These are phyloP conservation scores for Tyrannus savana DNA, from an alignment of 2,113 vertebrate species.

Conservation along the genomic window DNA sequence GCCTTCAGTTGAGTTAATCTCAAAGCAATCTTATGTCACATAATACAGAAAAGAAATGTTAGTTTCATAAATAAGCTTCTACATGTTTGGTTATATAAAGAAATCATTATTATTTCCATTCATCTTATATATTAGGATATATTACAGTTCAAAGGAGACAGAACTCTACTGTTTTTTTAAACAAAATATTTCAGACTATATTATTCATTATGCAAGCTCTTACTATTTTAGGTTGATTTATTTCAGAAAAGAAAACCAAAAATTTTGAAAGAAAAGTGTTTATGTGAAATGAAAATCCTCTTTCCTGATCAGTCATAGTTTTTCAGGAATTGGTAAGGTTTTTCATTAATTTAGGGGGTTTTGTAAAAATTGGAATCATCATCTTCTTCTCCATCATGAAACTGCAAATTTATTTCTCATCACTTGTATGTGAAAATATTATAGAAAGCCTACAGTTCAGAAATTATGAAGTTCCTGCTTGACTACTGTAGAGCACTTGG, in stretches of 20 bases:
- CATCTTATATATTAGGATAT: background rate
- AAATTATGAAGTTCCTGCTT: background rate
- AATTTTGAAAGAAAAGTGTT: background rate
- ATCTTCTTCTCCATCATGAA: background rate
- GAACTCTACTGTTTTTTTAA: background rate
- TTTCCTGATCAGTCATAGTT: background rate
- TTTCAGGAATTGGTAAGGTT: background rate
- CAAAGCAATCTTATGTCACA: background rate
- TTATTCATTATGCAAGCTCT: background rate
- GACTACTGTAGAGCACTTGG: background rate
- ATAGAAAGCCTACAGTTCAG: background rate
- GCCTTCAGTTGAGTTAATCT: background rate
- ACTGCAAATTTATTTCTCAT: background rate
- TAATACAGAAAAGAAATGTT: background rate
- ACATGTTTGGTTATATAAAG: background rate
- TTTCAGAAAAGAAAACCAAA: background rate
- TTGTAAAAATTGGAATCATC: background rate
- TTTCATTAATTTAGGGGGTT: background rate
- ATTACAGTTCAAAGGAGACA: background rate
- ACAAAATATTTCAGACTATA: background rate
- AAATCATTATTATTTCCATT: background rate
- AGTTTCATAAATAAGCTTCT: background rate
- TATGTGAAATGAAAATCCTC: background rate
- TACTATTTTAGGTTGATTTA: background rate
- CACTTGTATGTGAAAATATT: background rate